Evolutionary conservation across 2,113 vertebrate genomes (phyloP), one percentile per base, ranked within the genome.

Genomic region (Paracanthobrama guichenoti): DNA sequence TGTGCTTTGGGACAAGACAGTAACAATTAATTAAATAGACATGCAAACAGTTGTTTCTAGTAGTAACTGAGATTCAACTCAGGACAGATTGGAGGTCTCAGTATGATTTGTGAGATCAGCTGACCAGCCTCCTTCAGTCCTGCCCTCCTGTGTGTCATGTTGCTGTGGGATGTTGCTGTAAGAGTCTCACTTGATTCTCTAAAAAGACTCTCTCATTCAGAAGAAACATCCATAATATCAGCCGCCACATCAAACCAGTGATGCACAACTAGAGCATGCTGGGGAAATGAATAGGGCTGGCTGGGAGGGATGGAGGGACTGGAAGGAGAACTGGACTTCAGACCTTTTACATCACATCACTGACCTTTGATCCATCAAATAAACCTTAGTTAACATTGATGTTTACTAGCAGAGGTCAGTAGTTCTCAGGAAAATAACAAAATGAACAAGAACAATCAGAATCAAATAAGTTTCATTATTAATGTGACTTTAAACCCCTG

Each of bases 1-100:
- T 99, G 92, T 99, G 98, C 98, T 99, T 88, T 6, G 78, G 91
- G 14, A 60, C 12, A 31, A 67, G 67, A 82, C 12, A 88, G 69
- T 71, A 4, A 53, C 42, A 28, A 22, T 1, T 1, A 1, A 24
- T 66, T 67, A 76, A 14, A 67, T 2, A 18, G 10, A 60, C 3
- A 28, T 3, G 39, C 39, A 85, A 5, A 55, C 5, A 18, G 16
- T 22, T 1, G 31, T 71, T n/a, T 12, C 13, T 18, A 69, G 13
- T 1, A 31, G 44, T 6, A 64, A 81, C 7, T 16, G 20, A 16
- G n/a, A 16, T 22, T 1, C 0, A 71, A 18, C 3, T 10, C 0
- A 84, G 11, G 28, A 71, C 46, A 62, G 11, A 46, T 39, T 57
- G n/a, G 8, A 79, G 91, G 91, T 90, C 93, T 93, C 93, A 94